These are phyloP conservation scores for Drosophila truncata DNA, from an alignment of 1,140 invertebrate species.

Conservation along the genomic window DNA sequence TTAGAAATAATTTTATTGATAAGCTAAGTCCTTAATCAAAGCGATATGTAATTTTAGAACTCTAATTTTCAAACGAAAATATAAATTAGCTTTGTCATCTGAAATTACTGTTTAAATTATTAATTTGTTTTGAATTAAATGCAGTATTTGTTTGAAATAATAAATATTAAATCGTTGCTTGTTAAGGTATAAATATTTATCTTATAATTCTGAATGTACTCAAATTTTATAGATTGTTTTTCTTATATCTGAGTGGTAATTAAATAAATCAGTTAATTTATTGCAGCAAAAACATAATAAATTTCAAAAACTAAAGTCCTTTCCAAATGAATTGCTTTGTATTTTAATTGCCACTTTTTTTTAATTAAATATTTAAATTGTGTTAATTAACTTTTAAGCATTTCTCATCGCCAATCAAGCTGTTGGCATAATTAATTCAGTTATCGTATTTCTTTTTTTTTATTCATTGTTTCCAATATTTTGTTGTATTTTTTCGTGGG, in stretches of 20 bases:
- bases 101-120: neutral
- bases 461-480: neutral
- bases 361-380: neutral
- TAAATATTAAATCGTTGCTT: too few relatives aligned
- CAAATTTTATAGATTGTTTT: too few relatives aligned
- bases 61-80: neutral
- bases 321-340: too few relatives aligned
- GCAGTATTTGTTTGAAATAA: neutral
- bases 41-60: neutral
- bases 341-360: neutral
- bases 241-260: too few relatives aligned
- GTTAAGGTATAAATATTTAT: neutral
- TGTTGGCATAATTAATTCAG: slow-evolving; percentile 2
- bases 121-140: neutral
- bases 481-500: neutral
- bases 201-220: neutral
- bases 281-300: neutral
- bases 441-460: slow-evolving; percentile 1
- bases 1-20: neutral
- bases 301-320: too few relatives aligned
- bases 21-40: too few relatives aligned
- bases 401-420: neutral
- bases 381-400: neutral
- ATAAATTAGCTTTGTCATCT: neutral
- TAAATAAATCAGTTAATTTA: neutral